These are phyloP conservation scores for Apaloderma vittatum DNA, from an alignment of 2,113 vertebrate genomes.

Conservation along the genomic window DNA sequence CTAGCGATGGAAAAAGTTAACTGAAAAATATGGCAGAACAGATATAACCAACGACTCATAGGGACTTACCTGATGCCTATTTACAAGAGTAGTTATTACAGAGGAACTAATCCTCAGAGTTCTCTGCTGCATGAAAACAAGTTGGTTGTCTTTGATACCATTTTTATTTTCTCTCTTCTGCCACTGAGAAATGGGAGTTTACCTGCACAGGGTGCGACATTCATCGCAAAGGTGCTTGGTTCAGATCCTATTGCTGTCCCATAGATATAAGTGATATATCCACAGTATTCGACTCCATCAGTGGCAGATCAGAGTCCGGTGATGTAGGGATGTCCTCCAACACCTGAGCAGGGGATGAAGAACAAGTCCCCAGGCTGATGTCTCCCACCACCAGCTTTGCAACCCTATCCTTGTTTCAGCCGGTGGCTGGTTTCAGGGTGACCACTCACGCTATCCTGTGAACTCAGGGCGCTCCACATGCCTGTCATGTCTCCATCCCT, in stretches of 20 bases:
- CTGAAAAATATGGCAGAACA: background rate
- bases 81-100: background rate
- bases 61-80: background rate
- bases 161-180: background rate
- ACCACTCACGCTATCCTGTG: background rate
- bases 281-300: background rate
- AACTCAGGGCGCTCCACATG: accelerated
- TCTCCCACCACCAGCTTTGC: background rate
- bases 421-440: background rate
- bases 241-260: background rate
- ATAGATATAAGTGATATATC: background rate
- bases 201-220: background rate
- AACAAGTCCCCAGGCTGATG: accelerated
- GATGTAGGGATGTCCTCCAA: background rate
- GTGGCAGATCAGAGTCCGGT: background rate
- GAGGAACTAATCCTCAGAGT: background rate
- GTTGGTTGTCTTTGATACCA: background rate
- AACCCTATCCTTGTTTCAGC: background rate
- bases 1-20: background rate
- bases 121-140: background rate
- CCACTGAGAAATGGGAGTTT: background rate
- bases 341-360: background rate
- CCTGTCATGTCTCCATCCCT: background rate
- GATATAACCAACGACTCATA: background rate
- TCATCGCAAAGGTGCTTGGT: background rate